Evolutionary conservation across 2,113 vertebrate species (phyloP), one percentile per base, ranked within the genome.

Genomic region (Mellivora capensis): DNA sequence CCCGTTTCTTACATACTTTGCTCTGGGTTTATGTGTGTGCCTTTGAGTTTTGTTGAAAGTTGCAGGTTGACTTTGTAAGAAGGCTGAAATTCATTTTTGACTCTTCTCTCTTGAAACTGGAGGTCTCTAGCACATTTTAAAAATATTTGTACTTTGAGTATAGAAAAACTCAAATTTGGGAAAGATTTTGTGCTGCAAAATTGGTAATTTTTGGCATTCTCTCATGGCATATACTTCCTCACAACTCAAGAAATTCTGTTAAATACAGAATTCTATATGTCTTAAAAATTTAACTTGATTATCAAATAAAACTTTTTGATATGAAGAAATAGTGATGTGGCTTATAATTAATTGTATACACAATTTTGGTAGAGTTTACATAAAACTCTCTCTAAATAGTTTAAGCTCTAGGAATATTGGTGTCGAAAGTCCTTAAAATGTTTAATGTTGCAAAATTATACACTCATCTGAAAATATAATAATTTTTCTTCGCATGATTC

Each of bases 181-280:
- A 79, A 82, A 82, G 2, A 54, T 72, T 85, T 81, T 61, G 4
- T 44, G 21, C 17, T 14, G 6, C 6, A 64, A 42, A 17, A 25
- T 29, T 27, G n/a, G 23, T 77, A 27, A 62, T 92, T 95, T 94
- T 93, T 91, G 8, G 21, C 72, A n/a, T 3, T 84, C 47, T 79
- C 34, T 54, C 67, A 52, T 52, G 77, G 90, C 71, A 67, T 3
- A 12, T 27, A 17, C 57, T 59, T 77, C 15, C 37, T 71, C 76
- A 52, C 44, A 91, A 87, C 85, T 91, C 72, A 83, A 79, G 72
- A 72, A 49, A 34, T 89, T 95, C 86, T 64, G 57, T 83, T 88
- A 93, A 96, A 69, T 52, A 21, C 2, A 5, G 54, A 27, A 64
- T 86, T 42, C 34, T 81, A 39, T 27, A n/a, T 39, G 10, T 6